Evolutionary conservation across 2,113 vertebrate genomes (phyloP).

Genomic region (Zapornia atra): DNA sequence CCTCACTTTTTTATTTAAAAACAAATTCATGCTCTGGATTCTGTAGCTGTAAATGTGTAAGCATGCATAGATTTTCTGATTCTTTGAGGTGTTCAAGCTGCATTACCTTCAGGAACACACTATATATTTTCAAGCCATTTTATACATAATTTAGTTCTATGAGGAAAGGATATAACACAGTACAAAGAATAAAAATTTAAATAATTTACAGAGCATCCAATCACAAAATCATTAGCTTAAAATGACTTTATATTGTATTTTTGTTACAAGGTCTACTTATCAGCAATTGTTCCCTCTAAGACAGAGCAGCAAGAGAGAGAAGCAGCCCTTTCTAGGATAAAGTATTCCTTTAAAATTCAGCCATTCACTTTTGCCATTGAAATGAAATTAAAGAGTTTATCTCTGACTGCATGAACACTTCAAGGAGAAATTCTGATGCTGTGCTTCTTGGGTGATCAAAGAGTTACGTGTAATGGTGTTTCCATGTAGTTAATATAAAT

Average conservation of each 20-base stretch:
- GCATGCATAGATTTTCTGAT: not conserved
- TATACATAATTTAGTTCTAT: not conserved
- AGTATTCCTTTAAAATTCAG: constrained; percentile 45
- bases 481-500: not conserved
- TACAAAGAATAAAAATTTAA: not conserved
- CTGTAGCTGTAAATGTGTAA: not conserved
- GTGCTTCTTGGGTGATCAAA: not conserved
- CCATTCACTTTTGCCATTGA: not conserved
- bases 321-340: not conserved
- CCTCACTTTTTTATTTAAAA: not conserved
- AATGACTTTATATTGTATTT: constrained; percentile 23
- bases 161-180: not conserved
- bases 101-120: not conserved
- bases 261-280: constrained; percentile 1
- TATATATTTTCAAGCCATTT: not conserved
- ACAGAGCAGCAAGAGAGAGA: not conserved
- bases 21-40: not conserved
- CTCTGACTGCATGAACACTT: not conserved
- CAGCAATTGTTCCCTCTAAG: constrained; percentile 26
- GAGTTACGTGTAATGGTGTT: not conserved
- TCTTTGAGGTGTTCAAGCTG: not conserved
- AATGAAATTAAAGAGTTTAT: not conserved
- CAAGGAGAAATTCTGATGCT: constrained; percentile 5
- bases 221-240: constrained; percentile 33
- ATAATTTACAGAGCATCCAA: not conserved